These are phyloP conservation scores for Tetanocera ferruginea DNA, from an alignment of 2,888 invertebrate genomes.

Conservation along the genomic window DNA sequence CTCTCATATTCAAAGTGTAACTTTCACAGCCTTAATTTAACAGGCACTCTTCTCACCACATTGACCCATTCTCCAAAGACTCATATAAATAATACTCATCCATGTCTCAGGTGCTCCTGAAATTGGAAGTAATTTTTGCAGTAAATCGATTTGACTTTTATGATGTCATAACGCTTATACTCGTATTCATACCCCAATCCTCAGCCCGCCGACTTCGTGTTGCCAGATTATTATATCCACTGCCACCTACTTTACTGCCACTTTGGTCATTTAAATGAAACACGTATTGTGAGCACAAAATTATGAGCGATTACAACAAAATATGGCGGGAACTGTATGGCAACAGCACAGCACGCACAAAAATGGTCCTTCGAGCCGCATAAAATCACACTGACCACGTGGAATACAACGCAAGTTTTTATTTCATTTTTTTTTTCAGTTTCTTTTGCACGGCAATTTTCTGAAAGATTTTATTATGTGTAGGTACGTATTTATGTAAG, in stretches of 20 bases:
- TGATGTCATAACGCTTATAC: not conserved
- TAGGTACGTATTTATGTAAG: not conserved
- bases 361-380: conserved; percentile 20
- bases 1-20: too few species aligned
- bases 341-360: not conserved
- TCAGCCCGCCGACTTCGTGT: not conserved
- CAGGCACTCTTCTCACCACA: not conserved
- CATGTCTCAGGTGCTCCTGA: conserved; percentile 11
- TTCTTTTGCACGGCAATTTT: not conserved
- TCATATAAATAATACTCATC: conserved; percentile 8
- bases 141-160: conserved; percentile 25
- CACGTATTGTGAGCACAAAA: not conserved
- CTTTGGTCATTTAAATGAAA: not conserved
- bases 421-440: not conserved
- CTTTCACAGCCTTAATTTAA: too few species aligned
- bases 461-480: not conserved
- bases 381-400: not conserved
- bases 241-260: not conserved
- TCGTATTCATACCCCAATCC: not conserved
- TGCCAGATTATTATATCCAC: not conserved
- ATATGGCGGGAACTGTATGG: not conserved
- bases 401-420: not conserved
- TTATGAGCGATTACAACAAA: conserved; percentile 5
- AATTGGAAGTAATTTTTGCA: not conserved
- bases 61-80: not conserved